Evolutionary conservation across 2,113 vertebrate species (phyloP).

Genomic region (Corythornis cristatus): DNA sequence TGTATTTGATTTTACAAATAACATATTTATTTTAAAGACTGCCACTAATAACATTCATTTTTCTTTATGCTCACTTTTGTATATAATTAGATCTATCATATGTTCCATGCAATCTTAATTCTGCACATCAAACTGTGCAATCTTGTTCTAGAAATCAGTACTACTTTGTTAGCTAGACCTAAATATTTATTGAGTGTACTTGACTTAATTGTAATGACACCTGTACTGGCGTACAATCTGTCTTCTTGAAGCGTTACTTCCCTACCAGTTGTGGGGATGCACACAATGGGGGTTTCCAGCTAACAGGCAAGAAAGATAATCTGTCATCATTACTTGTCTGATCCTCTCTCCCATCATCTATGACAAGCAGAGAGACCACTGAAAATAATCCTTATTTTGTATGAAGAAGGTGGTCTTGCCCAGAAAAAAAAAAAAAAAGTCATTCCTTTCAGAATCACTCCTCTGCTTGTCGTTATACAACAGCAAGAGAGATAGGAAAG

Average conservation of each 20-base stretch:
- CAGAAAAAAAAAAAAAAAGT: not conserved
- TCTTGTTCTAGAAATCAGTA: not conserved
- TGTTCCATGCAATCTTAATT: not conserved
- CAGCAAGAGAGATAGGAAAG: rapidly evolving
- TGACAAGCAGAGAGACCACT: not conserved
- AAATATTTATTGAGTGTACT: not conserved
- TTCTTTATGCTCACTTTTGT: rapidly evolving
- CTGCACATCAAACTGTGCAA: not conserved
- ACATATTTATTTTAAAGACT: rapidly evolving
- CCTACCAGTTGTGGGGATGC: too few species aligned
- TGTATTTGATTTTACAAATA: not conserved
- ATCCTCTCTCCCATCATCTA: not conserved
- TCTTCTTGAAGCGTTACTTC: not conserved
- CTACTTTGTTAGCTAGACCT: not conserved
- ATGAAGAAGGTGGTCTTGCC: not conserved
- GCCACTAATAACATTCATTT: not conserved
- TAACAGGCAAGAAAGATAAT: not conserved
- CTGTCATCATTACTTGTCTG: not conserved
- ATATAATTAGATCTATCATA: not conserved
- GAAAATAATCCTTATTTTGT: not conserved
- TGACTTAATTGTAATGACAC: not conserved
- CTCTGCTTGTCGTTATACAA: not conserved
- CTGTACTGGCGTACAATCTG: not conserved
- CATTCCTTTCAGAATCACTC: not conserved
- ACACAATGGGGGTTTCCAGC: not conserved